phyloP scores from a whole-genome alignment of 2,888 invertebrate genomes.

The Romanomermis culicivorax region DNA sequence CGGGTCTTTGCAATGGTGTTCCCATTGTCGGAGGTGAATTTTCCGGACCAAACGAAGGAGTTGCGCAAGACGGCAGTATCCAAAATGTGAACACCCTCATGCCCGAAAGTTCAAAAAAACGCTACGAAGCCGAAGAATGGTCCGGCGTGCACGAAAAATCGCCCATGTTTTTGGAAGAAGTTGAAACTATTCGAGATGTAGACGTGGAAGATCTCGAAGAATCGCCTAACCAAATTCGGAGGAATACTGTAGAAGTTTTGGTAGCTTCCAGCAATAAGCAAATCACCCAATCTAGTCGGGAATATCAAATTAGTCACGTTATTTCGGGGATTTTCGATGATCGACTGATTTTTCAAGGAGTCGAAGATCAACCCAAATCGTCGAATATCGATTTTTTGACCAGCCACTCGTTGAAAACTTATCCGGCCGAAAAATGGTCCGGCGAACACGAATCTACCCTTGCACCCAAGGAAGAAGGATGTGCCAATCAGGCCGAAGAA shows the following conservation, averaged over 20 bases:
- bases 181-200: background rate
- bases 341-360: background rate
- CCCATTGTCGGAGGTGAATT: no score
- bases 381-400: background rate
- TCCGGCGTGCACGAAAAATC: background rate
- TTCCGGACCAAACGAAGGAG: no score
- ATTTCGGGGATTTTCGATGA: background rate
- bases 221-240: background rate
- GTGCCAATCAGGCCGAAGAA: background rate
- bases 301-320: background rate
- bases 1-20: no score
- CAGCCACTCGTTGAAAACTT: background rate
- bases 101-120: background rate
- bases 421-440: background rate
- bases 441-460: background rate
- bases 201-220: background rate
- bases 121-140: background rate
- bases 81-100: no score
- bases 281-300: background rate
- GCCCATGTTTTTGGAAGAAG: no score
- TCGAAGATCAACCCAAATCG: background rate
- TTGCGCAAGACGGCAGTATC: no score
- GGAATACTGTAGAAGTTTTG: background rate
- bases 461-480: no score
- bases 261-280: background rate